phyloP scores from a whole-genome alignment of 35 echinoderm and acorn worm species.

The Ophioderma brevispina region DNA sequence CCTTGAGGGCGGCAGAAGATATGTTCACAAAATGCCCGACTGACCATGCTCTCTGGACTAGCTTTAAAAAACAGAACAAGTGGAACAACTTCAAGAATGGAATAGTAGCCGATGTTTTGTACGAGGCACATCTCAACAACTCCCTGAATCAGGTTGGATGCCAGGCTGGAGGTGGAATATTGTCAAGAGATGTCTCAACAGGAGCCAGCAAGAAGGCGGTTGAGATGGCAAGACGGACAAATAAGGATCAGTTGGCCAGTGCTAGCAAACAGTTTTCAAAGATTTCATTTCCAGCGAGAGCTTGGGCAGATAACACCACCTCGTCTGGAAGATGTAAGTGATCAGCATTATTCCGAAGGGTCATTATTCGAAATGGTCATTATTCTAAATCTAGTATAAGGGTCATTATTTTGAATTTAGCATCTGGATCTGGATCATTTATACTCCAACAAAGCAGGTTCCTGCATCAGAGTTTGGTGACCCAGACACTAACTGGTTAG shows the following conservation, averaged over 20 bases:
- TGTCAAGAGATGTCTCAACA: conserved; percentile 7
- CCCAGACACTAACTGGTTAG: too few species aligned
- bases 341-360: too few species aligned
- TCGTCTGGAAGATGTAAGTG: conserved; percentile 27
- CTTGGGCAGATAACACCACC: conserved; percentile 36
- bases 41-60: conserved; percentile 59
- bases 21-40: conserved; percentile 67
- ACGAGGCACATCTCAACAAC: conserved; percentile 39
- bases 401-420: too few species aligned
- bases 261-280: conserved; percentile 40
- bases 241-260: neutral
- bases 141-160: neutral
- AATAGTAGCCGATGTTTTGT: conserved; percentile 52
- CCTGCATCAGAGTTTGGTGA: too few species aligned
- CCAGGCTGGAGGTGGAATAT: neutral
- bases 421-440: too few species aligned
- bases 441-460: too few species aligned
- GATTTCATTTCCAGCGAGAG: conserved; percentile 36
- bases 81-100: conserved; percentile 95
- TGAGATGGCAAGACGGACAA: neutral
- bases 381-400: too few species aligned
- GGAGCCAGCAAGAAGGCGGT: neutral
- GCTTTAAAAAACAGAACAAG: conserved; percentile 65
- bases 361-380: too few species aligned
- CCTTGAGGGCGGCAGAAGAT: conserved; percentile 45